Percentiles rank a stretch among this genome's conserved stretches.
Conservation (phyloP, 1,140 invertebrate genomes). For the Antheraea mylitta region DNA sequence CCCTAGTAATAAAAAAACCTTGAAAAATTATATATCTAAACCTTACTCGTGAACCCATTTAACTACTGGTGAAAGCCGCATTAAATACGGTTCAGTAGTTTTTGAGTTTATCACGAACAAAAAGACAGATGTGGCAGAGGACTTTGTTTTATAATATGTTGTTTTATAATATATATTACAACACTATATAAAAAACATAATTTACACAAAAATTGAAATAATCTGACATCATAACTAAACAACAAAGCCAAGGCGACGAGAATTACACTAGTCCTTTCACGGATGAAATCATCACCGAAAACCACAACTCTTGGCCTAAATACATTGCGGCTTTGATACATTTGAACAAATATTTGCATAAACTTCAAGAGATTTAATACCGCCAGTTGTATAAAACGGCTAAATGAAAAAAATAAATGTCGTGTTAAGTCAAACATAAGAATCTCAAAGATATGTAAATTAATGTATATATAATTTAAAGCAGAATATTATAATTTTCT, state of each 20-base stretch:
- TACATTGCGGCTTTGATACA: slow-evolving; percentile 6
- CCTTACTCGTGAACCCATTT: too few species aligned
- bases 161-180: not conserved
- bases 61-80: too few species aligned
- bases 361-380: slow-evolving; percentile 9
- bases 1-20: too few species aligned
- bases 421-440: too few species aligned
- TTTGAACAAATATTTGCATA: slow-evolving; percentile 19
- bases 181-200: not conserved
- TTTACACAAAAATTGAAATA: not conserved
- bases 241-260: not conserved
- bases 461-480: too few species aligned
- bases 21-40: too few species aligned
- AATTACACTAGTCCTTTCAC: slow-evolving; percentile 31
- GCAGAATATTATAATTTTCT: too few species aligned
- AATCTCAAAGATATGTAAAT: too few species aligned
- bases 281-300: slow-evolving; percentile 43
- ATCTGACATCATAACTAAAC: not conserved
- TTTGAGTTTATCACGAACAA: too few species aligned
- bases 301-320: slow-evolving; percentile 28
- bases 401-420: not conserved
- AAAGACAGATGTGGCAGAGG: too few species aligned
- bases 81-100: too few species aligned
- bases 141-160: too few species aligned
- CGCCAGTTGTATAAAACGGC: not conserved